Evolutionary conservation across 2,113 vertebrate genomes (phyloP), one percentile per base, ranked within the genome.

Genomic region (Panthera tigris): DNA sequence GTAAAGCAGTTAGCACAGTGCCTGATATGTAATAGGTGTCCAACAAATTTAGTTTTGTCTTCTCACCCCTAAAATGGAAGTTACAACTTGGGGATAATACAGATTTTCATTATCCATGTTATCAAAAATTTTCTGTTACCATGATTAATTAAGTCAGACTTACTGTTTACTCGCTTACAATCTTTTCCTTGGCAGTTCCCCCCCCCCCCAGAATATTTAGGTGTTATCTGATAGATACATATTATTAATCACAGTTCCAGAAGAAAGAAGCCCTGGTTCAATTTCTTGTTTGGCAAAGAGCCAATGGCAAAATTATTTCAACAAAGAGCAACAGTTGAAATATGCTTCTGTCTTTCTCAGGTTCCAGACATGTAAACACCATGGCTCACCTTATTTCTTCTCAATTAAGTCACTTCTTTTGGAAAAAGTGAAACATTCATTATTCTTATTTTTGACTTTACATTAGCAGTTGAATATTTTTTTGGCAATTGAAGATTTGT

Each of bases 221-320:
- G 21, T 93, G 66, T 50, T 89, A 78, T 89, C 73, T 83, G 94
- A 48, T 41, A 74, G 45, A 39, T 95, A 55, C 36, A 57, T 69
- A 50, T 92, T 89, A 85, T 61, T 96, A 94, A 95, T 90, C 85
- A 52, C 71, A 87, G 61, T 93, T 94, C 50, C 68, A 97, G 81
- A 93, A 95, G 74, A 93, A 96, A 76, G 81, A 93, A 90, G 87
- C 29, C 85, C 85, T 69, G 71, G 8, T 79, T 93, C 69, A 91
- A 33, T 86, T 81, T 90, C 85, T 93, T 63, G 61, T 80, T 92
- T 87, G 69, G 81, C 92, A 73, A 79, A 96, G 63, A 91, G 27
- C 85, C 89, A 88, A 1, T 25, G 23, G 45, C 52, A 93, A 55
- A 94, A 63, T 23, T 45, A 8, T 45, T 45, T 94, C 76, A 78